phyloP scores from a whole-genome alignment of 2,113 vertebrate species.

The Archilochus colubris region DNA sequence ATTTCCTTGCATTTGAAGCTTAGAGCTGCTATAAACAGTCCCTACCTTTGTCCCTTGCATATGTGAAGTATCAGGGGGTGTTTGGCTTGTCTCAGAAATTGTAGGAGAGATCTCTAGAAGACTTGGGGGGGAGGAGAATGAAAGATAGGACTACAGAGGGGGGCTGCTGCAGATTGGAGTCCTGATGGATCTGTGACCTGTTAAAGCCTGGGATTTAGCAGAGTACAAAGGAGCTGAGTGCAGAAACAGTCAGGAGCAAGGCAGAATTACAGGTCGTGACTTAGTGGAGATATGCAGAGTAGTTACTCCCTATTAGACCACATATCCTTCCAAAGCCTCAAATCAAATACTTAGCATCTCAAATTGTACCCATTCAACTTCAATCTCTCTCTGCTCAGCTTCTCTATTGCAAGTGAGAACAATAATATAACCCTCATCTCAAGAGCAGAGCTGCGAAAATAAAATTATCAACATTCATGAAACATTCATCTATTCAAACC shows the following conservation, averaged over 20 bases:
- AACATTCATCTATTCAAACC: conserved; percentile 32
- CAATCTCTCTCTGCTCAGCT: background rate
- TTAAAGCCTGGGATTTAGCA: background rate
- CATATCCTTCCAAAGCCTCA: background rate
- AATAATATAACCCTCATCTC: conserved; percentile 43
- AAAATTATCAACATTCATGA: conserved; percentile 59
- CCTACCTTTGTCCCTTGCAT: background rate
- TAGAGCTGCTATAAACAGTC: background rate
- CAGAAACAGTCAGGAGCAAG: background rate
- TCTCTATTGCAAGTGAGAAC: conserved; percentile 29
- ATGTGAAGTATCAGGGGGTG: background rate
- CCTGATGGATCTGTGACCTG: background rate
- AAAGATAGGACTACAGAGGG: background rate
- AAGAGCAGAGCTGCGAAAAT: conserved; percentile 23
- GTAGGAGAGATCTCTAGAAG: background rate
- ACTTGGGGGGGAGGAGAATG: background rate
- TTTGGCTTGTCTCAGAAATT: background rate
- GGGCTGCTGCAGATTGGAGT: rapidly evolving
- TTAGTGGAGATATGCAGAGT: background rate
- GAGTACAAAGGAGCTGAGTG: background rate
- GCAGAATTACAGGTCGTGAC: background rate
- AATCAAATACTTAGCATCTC: background rate
- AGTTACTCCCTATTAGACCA: background rate
- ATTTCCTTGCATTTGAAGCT: background rate
- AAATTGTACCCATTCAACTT: background rate